Conservation (phyloP, 2,888 invertebrate genomes). For the Luperina testacea region DNA sequence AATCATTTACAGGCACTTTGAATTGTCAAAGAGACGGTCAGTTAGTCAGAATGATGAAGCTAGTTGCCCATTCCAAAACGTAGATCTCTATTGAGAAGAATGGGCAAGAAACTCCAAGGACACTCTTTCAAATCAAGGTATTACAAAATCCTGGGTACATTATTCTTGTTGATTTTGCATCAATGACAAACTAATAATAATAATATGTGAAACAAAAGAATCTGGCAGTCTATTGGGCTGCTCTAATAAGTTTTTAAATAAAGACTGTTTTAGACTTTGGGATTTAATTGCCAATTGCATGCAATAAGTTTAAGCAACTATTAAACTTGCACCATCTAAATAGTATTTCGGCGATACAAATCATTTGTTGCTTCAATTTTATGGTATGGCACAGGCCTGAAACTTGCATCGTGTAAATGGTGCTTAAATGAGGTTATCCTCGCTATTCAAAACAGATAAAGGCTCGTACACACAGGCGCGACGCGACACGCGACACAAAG, state of each 20-base stretch:
- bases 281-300: background rate
- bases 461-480: no score
- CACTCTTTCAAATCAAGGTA: background rate
- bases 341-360: no score
- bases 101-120: background rate
- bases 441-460: background rate
- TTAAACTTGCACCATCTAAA: background rate
- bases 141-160: background rate
- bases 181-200: background rate
- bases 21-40: background rate
- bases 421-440: background rate
- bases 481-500: no score
- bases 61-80: background rate
- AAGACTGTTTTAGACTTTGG: background rate
- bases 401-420: background rate
- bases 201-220: background rate
- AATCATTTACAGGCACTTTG: background rate
- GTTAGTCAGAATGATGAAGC: background rate
- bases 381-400: background rate
- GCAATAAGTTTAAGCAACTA: background rate
- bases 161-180: conserved; percentile 2
- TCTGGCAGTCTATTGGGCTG: background rate
- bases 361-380: background rate
- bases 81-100: background rate
- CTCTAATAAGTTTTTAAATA: background rate